A percentile compares a stretch with the other conserved stretches of the same genome.
Evolutionary conservation across 2,113 vertebrate species (phyloP).

Genomic region (Dipodomys stephensi): DNA sequence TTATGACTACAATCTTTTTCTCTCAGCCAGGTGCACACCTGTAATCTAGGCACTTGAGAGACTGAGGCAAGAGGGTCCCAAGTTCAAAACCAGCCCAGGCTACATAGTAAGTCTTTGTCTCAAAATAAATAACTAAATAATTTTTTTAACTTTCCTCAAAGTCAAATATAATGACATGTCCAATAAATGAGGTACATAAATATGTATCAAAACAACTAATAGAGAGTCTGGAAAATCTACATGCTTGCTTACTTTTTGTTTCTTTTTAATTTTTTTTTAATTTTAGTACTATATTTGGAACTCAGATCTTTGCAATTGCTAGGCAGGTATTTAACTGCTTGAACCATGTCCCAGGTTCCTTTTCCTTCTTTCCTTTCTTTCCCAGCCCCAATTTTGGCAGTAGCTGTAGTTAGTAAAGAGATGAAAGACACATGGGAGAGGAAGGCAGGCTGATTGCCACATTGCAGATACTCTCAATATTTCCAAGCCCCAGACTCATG

Average conservation of each 20-base stretch:
- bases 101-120: too few species aligned
- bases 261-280: too few species aligned
- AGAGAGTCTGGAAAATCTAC: background rate
- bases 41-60: too few species aligned
- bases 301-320: too few species aligned
- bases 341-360: background rate
- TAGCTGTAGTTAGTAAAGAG: background rate
- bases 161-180: background rate
- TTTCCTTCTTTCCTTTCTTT: background rate
- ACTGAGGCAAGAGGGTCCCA: too few species aligned
- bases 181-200: background rate
- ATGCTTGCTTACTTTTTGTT: too few species aligned
- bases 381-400: background rate
- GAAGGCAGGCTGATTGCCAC: background rate
- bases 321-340: too few species aligned
- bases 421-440: background rate
- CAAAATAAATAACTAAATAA: background rate
- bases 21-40: too few species aligned
- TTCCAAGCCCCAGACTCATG: background rate
- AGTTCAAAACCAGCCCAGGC: too few species aligned
- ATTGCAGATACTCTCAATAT: background rate
- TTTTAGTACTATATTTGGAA: too few species aligned
- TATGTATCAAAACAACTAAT: background rate
- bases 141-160: background rate
- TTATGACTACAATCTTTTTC: background rate